Percentiles rank a stretch among this genome's conserved stretches.
phyloP scores from a whole-genome alignment of 2,113 vertebrate genomes.

The Meriones unguiculatus region DNA sequence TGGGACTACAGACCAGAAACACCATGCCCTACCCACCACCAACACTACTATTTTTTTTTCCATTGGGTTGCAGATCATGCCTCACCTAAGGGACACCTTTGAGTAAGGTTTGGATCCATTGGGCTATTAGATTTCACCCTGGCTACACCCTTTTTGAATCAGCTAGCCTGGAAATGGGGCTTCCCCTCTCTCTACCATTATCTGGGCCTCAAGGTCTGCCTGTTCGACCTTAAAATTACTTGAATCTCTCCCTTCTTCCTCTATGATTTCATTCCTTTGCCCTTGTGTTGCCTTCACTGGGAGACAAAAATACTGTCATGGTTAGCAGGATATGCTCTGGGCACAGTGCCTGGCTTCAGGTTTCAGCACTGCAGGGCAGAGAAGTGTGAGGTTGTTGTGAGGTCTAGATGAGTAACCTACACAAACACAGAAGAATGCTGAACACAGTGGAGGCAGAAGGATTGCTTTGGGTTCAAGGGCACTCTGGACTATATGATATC shows the following conservation, averaged over 20 bases:
- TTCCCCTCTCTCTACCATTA: background rate
- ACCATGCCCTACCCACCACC: background rate
- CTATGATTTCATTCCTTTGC: slow-evolving; percentile 3
- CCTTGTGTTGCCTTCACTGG: background rate
- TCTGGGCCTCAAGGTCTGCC: background rate
- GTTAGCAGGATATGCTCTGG: background rate
- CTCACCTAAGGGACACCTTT: background rate
- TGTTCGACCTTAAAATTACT: slow-evolving; percentile 45
- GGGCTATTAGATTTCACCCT: background rate
- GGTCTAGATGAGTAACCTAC: slow-evolving; percentile 8
- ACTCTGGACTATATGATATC: background rate
- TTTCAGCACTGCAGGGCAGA: background rate
- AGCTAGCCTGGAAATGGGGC: background rate
- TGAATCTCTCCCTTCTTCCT: background rate
- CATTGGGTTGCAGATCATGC: background rate
- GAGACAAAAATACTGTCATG: background rate
- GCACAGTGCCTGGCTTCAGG: background rate
- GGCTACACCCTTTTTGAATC: background rate
- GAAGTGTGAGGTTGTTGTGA: background rate
- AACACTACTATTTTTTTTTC: background rate
- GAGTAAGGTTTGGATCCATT: slow-evolving; percentile 2
- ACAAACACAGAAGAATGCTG: background rate
- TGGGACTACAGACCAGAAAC: background rate
- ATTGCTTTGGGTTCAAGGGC: background rate
- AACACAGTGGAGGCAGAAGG: background rate